A percentile compares a stretch with the other conserved stretches of the same genome.
Evolutionary conservation across 2,888 invertebrate species (phyloP).

Genomic region (Nysson spinosus): DNA sequence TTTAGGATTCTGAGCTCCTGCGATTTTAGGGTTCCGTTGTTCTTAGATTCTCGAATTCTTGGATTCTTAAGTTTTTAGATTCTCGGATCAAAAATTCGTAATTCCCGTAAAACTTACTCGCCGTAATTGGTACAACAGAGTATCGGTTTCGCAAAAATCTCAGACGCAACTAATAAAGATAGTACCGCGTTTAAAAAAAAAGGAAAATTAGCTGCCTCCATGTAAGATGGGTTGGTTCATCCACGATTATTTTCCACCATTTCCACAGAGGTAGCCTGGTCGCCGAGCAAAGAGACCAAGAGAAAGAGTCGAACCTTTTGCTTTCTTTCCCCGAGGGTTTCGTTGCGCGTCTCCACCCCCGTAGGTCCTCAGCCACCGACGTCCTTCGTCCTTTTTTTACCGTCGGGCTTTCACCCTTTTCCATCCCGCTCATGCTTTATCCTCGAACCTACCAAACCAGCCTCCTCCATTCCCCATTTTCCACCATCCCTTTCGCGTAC

Average conservation of each 20-base stretch:
- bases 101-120: slow-evolving; percentile 26
- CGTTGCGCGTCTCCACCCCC: slow-evolving; percentile 5
- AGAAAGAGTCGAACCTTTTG: slow-evolving; percentile 4
- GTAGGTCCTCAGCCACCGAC: slow-evolving; percentile 2
- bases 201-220: slow-evolving; percentile 41
- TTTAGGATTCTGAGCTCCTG: too few species aligned
- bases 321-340: slow-evolving; percentile 1
- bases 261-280: slow-evolving; percentile 22
- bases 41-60: too few species aligned
- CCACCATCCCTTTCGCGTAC: slow-evolving; percentile 25
- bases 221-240: slow-evolving; percentile 62
- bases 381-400: slow-evolving; percentile 42
- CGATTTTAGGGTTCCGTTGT: too few species aligned
- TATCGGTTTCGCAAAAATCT: slow-evolving; percentile 16
- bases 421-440: slow-evolving; percentile 28
- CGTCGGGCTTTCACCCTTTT: too few species aligned
- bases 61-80: too few species aligned
- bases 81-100: too few species aligned
- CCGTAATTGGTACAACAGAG: slow-evolving; percentile 22
- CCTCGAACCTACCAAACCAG: slow-evolving; percentile 25
- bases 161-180: slow-evolving; percentile 53
- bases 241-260: slow-evolving; percentile 67
- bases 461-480: slow-evolving; percentile 23
- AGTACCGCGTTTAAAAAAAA: slow-evolving; percentile 31
- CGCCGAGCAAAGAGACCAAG: too few species aligned